phyloP scores from a whole-genome alignment of 1,140 invertebrate genomes.

The Cataglyphis hispanica region DNA sequence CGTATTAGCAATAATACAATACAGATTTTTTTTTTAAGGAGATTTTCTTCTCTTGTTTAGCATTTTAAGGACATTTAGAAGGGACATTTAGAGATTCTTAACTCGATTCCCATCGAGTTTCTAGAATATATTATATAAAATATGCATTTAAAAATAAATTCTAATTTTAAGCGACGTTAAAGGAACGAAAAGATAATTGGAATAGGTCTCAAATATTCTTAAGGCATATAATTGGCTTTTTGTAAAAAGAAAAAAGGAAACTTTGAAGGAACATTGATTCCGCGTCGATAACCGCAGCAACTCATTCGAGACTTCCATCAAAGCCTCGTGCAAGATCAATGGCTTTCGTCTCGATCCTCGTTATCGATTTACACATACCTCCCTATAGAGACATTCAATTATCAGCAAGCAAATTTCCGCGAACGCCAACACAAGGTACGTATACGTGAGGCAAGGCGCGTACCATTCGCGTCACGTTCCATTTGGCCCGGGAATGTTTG shows the following conservation, averaged over 20 bases:
- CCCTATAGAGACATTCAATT: background rate
- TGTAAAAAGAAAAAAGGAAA: no score
- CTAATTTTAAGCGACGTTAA: slow-evolving; percentile 9
- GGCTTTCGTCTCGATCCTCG: background rate
- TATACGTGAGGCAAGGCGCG: slow-evolving; percentile 3
- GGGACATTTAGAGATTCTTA: background rate
- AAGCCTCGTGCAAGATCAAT: background rate
- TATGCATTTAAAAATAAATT: slow-evolving; percentile 4
- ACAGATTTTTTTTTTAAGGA: slow-evolving; percentile 31
- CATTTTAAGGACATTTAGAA: background rate
- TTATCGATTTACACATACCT: background rate
- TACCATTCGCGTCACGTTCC: slow-evolving; percentile 66
- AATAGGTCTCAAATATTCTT: background rate
- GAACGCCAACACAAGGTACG: background rate
- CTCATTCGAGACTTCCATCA: slow-evolving; percentile 5
- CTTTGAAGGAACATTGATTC: slow-evolving; percentile 14
- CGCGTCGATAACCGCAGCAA: background rate
- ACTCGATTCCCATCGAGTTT: background rate
- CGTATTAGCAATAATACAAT: slow-evolving; percentile 28
- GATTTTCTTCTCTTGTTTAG: background rate
- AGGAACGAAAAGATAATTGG: background rate
- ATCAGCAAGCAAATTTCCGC: slow-evolving; percentile 34
- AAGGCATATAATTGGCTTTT: background rate
- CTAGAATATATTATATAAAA: slow-evolving; percentile 22
- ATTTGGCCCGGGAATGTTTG: slow-evolving; percentile 56